Conservation (phyloP, 2,888 invertebrate species). For the Dioctria linearis region DNA sequence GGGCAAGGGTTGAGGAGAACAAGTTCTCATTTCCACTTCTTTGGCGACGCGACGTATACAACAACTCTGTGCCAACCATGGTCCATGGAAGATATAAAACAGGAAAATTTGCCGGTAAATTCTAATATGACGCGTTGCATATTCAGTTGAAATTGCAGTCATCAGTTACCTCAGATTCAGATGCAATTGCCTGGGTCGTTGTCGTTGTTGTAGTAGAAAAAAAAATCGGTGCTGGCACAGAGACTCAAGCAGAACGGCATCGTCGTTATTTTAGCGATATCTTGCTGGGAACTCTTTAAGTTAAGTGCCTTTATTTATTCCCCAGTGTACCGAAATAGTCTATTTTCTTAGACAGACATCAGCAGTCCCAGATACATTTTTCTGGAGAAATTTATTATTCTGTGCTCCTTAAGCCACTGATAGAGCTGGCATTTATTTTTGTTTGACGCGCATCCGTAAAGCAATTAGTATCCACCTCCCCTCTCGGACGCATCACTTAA, state of each 20-base stretch:
- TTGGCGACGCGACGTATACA: slow-evolving; percentile 28
- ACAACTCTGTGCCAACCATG: neutral
- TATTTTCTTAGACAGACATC: slow-evolving; percentile 2
- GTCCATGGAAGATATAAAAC: neutral
- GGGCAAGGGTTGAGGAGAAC: slow-evolving; percentile 20
- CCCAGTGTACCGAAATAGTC: slow-evolving; percentile 21
- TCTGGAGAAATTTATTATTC: slow-evolving; percentile 34
- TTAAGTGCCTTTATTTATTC: slow-evolving; percentile 40
- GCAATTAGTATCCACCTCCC: slow-evolving; percentile 16
- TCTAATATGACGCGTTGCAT: slow-evolving; percentile 43
- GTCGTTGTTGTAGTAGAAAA: neutral
- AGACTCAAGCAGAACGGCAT: neutral
- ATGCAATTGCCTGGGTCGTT: slow-evolving; percentile 10
- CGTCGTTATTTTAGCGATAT: slow-evolving; percentile 30
- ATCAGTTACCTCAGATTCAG: slow-evolving; percentile 1
- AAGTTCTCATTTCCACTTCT: slow-evolving; percentile 52
- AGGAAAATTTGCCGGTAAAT: slow-evolving; percentile 29
- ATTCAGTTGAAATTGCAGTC: slow-evolving; percentile 46
- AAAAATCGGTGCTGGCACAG: neutral
- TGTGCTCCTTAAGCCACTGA: slow-evolving; percentile 13
- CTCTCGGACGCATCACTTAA: neutral
- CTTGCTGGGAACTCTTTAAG: slow-evolving; percentile 29
- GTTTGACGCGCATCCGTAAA: slow-evolving; percentile 8
- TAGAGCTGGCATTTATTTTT: neutral
- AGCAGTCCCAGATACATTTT: slow-evolving; percentile 5